These are phyloP conservation scores for Caracal caracal DNA, from an alignment of 2,113 vertebrate species.

Conservation along the genomic window DNA sequence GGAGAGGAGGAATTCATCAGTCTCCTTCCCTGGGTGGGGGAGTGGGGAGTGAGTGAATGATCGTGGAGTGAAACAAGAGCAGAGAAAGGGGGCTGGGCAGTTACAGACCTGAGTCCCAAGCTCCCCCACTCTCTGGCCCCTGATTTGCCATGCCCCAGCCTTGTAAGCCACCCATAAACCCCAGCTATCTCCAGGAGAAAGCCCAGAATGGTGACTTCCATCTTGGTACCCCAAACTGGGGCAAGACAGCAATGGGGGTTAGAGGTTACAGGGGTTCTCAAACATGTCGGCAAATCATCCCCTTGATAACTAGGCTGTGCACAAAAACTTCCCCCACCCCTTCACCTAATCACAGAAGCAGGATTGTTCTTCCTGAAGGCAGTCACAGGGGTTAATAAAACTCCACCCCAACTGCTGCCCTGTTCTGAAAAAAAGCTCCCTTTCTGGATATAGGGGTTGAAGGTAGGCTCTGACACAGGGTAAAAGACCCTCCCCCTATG, in stretches of 20 bases:
- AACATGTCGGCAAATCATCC: conserved; percentile 58
- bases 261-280: conserved; percentile 56
- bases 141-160: conserved; percentile 71
- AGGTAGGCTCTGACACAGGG: conserved; percentile 75
- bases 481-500: conserved; percentile 65
- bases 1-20: conserved; percentile 58
- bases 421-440: conserved; percentile 69
- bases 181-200: conserved; percentile 71
- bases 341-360: conserved; percentile 67
- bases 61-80: conserved; percentile 65
- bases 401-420: conserved; percentile 45
- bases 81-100: conserved; percentile 78
- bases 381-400: conserved; percentile 53
- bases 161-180: conserved; percentile 53
- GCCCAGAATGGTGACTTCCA: conserved; percentile 62
- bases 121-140: conserved; percentile 74
- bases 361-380: conserved; percentile 66
- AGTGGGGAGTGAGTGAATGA: conserved; percentile 66
- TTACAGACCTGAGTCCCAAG: conserved; percentile 82
- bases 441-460: conserved; percentile 65
- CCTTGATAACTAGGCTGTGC: conserved; percentile 65
- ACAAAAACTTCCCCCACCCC: conserved; percentile 43
- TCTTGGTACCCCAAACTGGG: conserved; percentile 56
- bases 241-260: conserved; percentile 57
- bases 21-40: conserved; percentile 60